Percentiles rank a stretch among this genome's conserved stretches.
These are phyloP conservation scores for Bradysia coprophila DNA, from an alignment of 1,140 invertebrate species.

Conservation along the genomic window DNA sequence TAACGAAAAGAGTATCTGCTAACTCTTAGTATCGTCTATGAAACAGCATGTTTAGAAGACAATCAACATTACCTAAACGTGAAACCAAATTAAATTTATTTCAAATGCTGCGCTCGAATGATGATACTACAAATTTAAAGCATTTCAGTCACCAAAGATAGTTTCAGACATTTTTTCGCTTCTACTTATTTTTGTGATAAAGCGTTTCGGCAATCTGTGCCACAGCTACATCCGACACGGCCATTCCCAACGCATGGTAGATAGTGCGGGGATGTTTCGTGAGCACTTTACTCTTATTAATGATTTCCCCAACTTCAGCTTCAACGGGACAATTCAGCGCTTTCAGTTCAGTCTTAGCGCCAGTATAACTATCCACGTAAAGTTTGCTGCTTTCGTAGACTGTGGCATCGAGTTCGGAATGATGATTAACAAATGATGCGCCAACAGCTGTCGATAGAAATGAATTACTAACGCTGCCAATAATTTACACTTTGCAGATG, in stretches of 20 bases:
- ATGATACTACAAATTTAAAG: too few species aligned
- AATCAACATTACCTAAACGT: too few species aligned
- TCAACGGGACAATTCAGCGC: slow-evolving; percentile 13
- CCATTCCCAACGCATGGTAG: slow-evolving; percentile 20
- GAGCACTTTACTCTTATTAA: slow-evolving; percentile 10
- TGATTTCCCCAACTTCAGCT: slow-evolving; percentile 20
- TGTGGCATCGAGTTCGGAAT: slow-evolving; percentile 20
- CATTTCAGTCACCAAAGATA: too few species aligned
- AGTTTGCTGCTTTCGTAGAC: slow-evolving; percentile 17
- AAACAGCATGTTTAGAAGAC: too few species aligned
- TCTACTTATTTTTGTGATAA: too few species aligned
- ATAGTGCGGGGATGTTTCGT: slow-evolving; percentile 5
- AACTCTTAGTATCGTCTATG: too few species aligned
- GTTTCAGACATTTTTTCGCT: too few species aligned
- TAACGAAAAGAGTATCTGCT: too few species aligned
- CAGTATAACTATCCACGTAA: slow-evolving; percentile 22
- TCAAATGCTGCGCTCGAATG: too few species aligned
- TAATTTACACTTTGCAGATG: background rate
- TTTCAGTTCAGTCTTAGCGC: slow-evolving; percentile 20
- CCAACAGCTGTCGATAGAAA: slow-evolving; percentile 21
- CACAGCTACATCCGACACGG: slow-evolving; percentile 15
- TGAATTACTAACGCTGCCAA: background rate
- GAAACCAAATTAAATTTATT: too few species aligned
- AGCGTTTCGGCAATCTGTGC: too few species aligned
- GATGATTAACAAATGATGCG: slow-evolving; percentile 18